These are phyloP conservation scores for Echinarachnius parma DNA, from an alignment of 53 echinoderm and acorn worm genomes.

Conservation along the genomic window DNA sequence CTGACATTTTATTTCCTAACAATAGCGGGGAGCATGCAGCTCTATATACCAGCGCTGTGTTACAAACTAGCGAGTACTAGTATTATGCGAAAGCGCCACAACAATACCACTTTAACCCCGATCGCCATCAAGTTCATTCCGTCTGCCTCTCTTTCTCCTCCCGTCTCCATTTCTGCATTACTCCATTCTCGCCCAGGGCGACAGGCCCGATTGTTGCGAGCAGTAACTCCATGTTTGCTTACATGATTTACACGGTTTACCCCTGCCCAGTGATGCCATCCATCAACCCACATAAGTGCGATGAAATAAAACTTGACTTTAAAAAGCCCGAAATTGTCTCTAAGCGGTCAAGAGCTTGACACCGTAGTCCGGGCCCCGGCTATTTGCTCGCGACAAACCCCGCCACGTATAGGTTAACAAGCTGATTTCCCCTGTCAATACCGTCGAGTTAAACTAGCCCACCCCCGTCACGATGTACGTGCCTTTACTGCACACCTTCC, in stretches of 20 bases:
- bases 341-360: slow-evolving; percentile 45
- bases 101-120: slow-evolving; percentile 32
- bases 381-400: slow-evolving; percentile 14
- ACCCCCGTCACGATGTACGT: too few relatives aligned
- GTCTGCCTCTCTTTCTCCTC: not conserved
- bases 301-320: slow-evolving; percentile 48
- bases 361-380: slow-evolving; percentile 11
- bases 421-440: too few relatives aligned
- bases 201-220: slow-evolving; percentile 41
- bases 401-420: too few relatives aligned
- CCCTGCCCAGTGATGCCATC: slow-evolving; percentile 40
- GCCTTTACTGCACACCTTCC: too few relatives aligned
- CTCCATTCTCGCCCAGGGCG: slow-evolving; percentile 16
- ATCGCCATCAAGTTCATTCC: slow-evolving; percentile 9
- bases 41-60: too few relatives aligned
- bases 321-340: slow-evolving; percentile 25
- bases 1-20: too few relatives aligned
- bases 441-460: too few relatives aligned
- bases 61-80: too few relatives aligned
- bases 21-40: too few relatives aligned
- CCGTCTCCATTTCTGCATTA: not conserved
- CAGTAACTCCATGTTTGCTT: slow-evolving; percentile 34
- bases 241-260: slow-evolving; percentile 45
- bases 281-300: slow-evolving; percentile 45
- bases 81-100: slow-evolving; percentile 28